Conservation (phyloP, 2,797 vertebrate species). For the Dicrostonyx torquatus region DNA sequence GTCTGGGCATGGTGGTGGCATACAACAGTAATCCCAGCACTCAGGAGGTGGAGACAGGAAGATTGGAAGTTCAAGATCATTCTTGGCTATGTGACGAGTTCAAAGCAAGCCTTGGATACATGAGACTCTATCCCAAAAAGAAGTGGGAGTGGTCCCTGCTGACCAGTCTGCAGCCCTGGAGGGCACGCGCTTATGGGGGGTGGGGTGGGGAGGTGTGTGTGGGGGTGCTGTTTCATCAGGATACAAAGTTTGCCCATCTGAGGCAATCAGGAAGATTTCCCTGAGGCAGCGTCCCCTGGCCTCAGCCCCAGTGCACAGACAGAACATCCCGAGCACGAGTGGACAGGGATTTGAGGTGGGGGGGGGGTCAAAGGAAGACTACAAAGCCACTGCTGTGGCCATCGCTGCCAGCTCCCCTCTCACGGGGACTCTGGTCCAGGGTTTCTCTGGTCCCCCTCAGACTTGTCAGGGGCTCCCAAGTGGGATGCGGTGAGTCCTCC, state of each 20-base stretch:
- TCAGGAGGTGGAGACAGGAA: background rate
- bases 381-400: too few relatives aligned
- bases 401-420: background rate
- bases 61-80: background rate
- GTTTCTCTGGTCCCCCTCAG: background rate
- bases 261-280: background rate
- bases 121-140: background rate
- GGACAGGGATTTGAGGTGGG: background rate
- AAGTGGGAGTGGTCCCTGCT: background rate
- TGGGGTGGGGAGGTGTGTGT: too few relatives aligned
- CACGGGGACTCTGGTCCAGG: background rate
- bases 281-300: background rate
- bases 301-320: background rate
- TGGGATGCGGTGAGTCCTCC: background rate
- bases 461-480: background rate
- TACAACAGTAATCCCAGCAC: background rate
- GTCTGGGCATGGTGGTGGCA: background rate
- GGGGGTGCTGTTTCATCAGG: too few relatives aligned
- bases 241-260: background rate
- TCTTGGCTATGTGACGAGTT: background rate
- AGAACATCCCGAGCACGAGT: background rate
- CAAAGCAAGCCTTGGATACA: background rate
- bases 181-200: too few relatives aligned
- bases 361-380: background rate
- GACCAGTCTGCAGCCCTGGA: background rate